A percentile compares a stretch with the other conserved stretches of the same genome.
Conservation (phyloP, 2,888 invertebrate species). For the Drosophila rellima region DNA sequence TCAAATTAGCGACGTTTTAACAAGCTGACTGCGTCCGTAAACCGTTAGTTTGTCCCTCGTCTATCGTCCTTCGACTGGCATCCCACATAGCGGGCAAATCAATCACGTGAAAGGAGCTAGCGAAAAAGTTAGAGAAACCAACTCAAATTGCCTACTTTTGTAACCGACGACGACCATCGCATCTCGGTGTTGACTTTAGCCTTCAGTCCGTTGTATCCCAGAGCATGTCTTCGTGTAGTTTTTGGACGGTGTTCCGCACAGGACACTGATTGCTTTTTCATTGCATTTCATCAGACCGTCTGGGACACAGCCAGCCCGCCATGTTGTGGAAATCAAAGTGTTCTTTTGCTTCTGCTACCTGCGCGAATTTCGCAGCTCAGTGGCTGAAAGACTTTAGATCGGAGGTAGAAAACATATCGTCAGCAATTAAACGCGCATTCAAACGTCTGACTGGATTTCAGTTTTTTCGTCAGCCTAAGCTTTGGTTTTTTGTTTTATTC, state of each 20-base stretch:
- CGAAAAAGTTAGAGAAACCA: constrained; percentile 73
- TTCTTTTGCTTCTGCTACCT: constrained; percentile 59
- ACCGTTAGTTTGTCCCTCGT: constrained; percentile 40
- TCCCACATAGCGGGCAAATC: constrained; percentile 55
- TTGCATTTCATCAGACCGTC: constrained; percentile 65
- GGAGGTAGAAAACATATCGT: constrained; percentile 69
- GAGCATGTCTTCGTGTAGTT: constrained; percentile 44
- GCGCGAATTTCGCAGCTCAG: constrained; percentile 68
- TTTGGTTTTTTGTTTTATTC: background rate
- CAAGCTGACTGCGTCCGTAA: constrained; percentile 68
- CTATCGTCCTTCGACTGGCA: constrained; percentile 1
- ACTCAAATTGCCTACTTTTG: constrained; percentile 78
- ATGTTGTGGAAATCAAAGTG: constrained; percentile 7
- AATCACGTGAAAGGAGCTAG: constrained; percentile 74
- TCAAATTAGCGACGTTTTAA: constrained; percentile 81
- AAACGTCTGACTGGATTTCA: constrained; percentile 63
- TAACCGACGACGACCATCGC: constrained; percentile 38
- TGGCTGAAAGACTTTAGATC: constrained; percentile 30
- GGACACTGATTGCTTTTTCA: constrained; percentile 77
- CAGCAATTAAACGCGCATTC: constrained; percentile 80
- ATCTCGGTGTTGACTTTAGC: background rate
- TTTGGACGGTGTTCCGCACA: constrained; percentile 29
- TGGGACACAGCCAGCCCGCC: constrained; percentile 11
- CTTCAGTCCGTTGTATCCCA: background rate
- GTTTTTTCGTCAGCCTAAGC: background rate